These are phyloP conservation scores for Acromyrmex heyeri DNA, from an alignment of 1,140 invertebrate genomes.

Conservation along the genomic window DNA sequence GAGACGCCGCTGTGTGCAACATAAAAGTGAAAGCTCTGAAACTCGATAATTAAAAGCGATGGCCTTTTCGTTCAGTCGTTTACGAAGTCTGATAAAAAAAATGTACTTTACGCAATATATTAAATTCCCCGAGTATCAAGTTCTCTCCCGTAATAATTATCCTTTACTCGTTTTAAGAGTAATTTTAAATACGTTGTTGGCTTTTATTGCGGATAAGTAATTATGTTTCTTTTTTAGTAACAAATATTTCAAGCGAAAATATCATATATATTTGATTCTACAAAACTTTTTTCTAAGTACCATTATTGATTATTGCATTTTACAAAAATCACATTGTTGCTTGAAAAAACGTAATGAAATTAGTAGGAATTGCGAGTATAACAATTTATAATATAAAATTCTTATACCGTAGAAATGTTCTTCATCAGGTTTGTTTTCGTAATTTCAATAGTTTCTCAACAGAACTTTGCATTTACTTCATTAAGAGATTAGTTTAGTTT, in stretches of 20 bases:
- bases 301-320: not conserved
- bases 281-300: not conserved
- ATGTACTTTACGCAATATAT: slow-evolving; percentile 31
- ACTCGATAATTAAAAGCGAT: slow-evolving; percentile 60
- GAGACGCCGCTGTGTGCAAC: slow-evolving; percentile 16
- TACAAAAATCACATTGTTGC: not conserved
- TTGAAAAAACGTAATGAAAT: not conserved
- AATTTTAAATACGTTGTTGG: slow-evolving; percentile 15
- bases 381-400: slow-evolving; percentile 12
- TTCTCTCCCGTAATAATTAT: slow-evolving; percentile 20
- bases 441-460: slow-evolving; percentile 10
- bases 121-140: slow-evolving; percentile 30
- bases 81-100: slow-evolving; percentile 42
- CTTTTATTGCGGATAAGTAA: not conserved
- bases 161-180: slow-evolving; percentile 21
- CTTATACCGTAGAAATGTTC: slow-evolving; percentile 9
- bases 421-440: not conserved
- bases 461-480: slow-evolving; percentile 64
- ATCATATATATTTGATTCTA: not conserved
- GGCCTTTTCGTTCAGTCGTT: slow-evolving; percentile 35
- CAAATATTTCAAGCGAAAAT: not conserved
- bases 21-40: slow-evolving; percentile 58
- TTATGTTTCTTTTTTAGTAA: not conserved
- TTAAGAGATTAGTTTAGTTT: slow-evolving; percentile 73
- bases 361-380: not conserved